phyloP scores from a whole-genome alignment of 2,888 invertebrate species.

The Pecten maximus region DNA sequence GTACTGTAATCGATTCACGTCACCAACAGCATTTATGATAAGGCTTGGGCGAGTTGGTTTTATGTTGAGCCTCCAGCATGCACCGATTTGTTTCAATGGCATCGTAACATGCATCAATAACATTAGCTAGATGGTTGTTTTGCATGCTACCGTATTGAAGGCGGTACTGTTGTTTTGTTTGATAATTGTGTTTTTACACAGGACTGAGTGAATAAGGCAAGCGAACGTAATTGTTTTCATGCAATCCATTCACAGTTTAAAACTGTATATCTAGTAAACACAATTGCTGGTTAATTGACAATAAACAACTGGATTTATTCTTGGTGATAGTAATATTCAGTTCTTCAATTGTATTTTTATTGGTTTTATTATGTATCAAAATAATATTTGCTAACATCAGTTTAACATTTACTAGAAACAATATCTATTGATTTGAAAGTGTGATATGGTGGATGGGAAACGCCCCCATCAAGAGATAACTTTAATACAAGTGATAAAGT shows the following conservation, averaged over 20 bases:
- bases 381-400: too few relatives aligned
- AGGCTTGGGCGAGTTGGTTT: background rate
- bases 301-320: background rate
- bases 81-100: background rate
- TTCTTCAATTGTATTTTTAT: too few relatives aligned
- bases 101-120: background rate
- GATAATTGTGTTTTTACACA: background rate
- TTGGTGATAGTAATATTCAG: too few relatives aligned
- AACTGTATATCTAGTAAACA: background rate
- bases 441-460: too few relatives aligned
- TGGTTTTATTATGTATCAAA: too few relatives aligned
- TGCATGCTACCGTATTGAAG: background rate
- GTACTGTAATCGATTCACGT: background rate
- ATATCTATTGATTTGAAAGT: too few relatives aligned
- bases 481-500: too few relatives aligned
- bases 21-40: constrained; percentile 2
- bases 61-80: background rate
- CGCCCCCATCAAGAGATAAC: too few relatives aligned
- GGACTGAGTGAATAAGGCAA: background rate
- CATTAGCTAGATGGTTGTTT: background rate
- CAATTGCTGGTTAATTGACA: background rate
- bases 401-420: too few relatives aligned
- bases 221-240: background rate
- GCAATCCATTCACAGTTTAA: background rate
- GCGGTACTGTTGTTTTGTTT: background rate